Percentiles rank a stretch among this genome's conserved stretches.
Evolutionary conservation across 1,140 invertebrate genomes (phyloP).

Genomic region (Chrysoperla carnea): DNA sequence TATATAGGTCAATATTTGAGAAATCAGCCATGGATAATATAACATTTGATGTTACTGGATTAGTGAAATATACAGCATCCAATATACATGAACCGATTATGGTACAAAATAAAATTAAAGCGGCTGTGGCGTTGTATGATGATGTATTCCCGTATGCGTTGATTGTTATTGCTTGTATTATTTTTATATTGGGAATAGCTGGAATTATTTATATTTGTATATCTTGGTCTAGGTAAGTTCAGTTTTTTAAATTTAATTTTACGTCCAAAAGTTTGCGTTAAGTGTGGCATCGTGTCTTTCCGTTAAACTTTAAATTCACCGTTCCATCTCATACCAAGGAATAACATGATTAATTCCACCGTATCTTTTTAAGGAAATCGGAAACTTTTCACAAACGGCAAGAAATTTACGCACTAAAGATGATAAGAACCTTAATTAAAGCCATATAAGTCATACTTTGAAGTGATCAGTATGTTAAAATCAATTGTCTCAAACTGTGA

Average conservation of each 20-base stretch:
- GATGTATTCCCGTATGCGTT: slow-evolving; percentile 73
- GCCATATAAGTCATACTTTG: too few relatives aligned
- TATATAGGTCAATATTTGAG: slow-evolving; percentile 29
- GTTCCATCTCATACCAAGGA: too few relatives aligned
- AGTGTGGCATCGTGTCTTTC: too few relatives aligned
- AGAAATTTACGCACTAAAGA: too few relatives aligned
- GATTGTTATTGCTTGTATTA: slow-evolving; percentile 70
- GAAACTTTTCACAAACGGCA: too few relatives aligned
- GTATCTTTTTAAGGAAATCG: too few relatives aligned
- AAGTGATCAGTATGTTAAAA: too few relatives aligned
- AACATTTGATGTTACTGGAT: slow-evolving; percentile 41
- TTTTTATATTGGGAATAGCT: slow-evolving; percentile 64
- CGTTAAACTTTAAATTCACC: too few relatives aligned
- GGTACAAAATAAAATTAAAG: slow-evolving; percentile 25
- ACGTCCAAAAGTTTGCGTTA: slow-evolving; percentile 1
- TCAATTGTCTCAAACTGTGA: too few relatives aligned
- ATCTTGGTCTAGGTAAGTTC: slow-evolving; percentile 70
- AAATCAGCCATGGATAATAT: slow-evolving; percentile 39
- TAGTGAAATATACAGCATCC: slow-evolving; percentile 43
- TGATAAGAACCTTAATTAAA: too few relatives aligned
- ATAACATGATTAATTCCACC: too few relatives aligned
- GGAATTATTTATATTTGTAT: slow-evolving; percentile 84
- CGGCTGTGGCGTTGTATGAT: slow-evolving; percentile 38
- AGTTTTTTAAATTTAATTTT: slow-evolving; percentile 1
- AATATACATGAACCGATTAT: slow-evolving; percentile 44